Evolutionary conservation across 1,140 invertebrate genomes (phyloP).

Genomic region (Aphis gossypii): DNA sequence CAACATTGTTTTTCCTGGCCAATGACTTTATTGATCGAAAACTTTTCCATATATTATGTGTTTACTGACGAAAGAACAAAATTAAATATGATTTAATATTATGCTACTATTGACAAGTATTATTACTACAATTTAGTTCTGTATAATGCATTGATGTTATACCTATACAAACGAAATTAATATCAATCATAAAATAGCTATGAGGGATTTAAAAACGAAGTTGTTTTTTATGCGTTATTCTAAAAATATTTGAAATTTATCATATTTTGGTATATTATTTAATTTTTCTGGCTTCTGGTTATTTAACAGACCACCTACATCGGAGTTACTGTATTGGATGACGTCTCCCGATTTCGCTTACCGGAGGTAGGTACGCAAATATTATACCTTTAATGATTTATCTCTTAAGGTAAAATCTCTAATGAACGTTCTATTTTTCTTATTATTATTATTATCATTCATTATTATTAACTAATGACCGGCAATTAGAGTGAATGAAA

Average conservation of each 20-base stretch:
- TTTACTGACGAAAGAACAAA: too few species aligned
- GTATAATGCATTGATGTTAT: neutral
- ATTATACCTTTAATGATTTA: neutral
- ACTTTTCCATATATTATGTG: too few species aligned
- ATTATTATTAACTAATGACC: slow-evolving; percentile 38
- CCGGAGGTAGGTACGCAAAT: neutral
- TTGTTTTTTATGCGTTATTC: neutral
- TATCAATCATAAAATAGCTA: neutral
- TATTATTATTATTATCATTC: neutral
- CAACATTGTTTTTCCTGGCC: too few species aligned
- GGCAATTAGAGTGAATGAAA: slow-evolving; percentile 27
- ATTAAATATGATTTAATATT: too few species aligned
- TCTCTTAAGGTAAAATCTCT: neutral
- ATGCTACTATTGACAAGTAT: too few species aligned
- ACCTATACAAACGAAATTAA: neutral
- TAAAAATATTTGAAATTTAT: neutral
- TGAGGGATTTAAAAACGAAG: neutral
- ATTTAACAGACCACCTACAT: neutral
- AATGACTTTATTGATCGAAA: too few species aligned
- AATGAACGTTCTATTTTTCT: neutral
- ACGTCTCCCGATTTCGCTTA: neutral
- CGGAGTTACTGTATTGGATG: neutral
- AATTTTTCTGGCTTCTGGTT: slow-evolving; percentile 20
- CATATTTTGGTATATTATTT: neutral
- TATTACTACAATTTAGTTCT: neutral